These are phyloP conservation scores for Catharus bicknelli DNA, from an alignment of 2,113 vertebrate species.

Conservation along the genomic window DNA sequence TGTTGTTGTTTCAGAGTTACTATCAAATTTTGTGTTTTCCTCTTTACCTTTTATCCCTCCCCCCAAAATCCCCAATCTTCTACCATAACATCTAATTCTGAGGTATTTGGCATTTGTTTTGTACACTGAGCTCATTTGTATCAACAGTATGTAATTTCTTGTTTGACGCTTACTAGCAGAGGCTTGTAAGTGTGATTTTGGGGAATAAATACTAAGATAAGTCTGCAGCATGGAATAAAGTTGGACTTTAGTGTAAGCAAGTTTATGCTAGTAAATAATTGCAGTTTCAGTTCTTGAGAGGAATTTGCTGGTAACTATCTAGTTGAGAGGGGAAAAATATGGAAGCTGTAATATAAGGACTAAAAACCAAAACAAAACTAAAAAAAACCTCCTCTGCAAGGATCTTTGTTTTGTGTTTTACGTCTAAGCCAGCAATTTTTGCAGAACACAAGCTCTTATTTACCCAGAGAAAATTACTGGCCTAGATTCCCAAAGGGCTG, in stretches of 20 bases:
- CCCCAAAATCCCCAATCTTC: not conserved
- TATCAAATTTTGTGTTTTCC: not conserved
- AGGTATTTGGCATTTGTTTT: constrained; percentile 11
- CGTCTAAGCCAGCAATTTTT: constrained; percentile 60
- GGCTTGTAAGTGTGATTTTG: not conserved
- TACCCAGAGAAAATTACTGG: constrained; percentile 61
- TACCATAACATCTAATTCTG: not conserved
- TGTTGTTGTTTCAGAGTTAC: not conserved
- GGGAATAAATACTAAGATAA: not conserved
- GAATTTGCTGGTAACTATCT: constrained; percentile 19
- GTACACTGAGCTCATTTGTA: not conserved
- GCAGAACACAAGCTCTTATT: constrained; percentile 52
- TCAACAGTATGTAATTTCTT: not conserved
- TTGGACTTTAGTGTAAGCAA: not conserved
- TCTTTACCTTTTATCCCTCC: not conserved
- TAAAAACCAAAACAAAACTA: constrained; percentile 22
- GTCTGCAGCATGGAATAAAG: not conserved
- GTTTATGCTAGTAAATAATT: constrained; percentile 41
- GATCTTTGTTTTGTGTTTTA: constrained; percentile 50
- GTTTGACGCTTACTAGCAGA: constrained; percentile 2
- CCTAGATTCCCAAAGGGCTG: constrained; percentile 29
- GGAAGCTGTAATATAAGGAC: constrained; percentile 19
- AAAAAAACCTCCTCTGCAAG: constrained; percentile 8
- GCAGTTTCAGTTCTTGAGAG: constrained; percentile 14
- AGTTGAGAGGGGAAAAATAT: constrained; percentile 36